Evolutionary conservation across 2,113 vertebrate genomes (phyloP), one percentile per base, ranked within the genome.

Genomic region (Prochilodus magdalenae): DNA sequence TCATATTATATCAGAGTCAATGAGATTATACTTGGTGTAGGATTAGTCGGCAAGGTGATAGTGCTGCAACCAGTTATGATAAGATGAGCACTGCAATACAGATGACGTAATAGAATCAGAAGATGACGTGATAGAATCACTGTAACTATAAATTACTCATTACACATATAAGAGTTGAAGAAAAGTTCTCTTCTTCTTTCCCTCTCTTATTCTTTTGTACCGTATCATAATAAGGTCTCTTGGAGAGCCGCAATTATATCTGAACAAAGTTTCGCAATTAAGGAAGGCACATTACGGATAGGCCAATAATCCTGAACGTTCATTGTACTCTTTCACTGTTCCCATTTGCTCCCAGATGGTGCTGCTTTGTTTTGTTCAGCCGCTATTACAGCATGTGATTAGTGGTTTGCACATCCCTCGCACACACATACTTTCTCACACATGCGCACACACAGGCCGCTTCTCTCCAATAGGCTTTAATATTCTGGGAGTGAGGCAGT

Each of bases 361-460:
- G 53, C 71, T 40, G 15, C 73, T 62, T 51, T 82, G 29, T 53
- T 78, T 51, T 79, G 29, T 70, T 75, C 71, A 18, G 55, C 51
- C 47, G 27, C 29, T 14, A 78, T 47, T 74, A 79, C 20, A 80
- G 53, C 30, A 44, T 65, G 53, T 71, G 72, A 59, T 51, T 20
- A 67, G 59, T 63, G 53, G 22, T 65, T 22, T 47, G 79, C 59
- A 40, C 24, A 40, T 65, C 40, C 30, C 13, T 30, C 27, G 40
- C 12, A 36, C 67, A 53, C 20, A 55, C 8, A 11, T 44, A 44
- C 8, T 44, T 11, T 44, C 4, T 44, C 44, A 36, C 47, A 57
- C 53, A 57, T 13, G 14, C 53, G 14, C 16, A 22, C 18, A 20
- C 8, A 55, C 18, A 49, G 53, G n/a, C 63, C 55, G 47, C 51